A percentile compares a stretch with the other conserved stretches of the same genome.
Conservation (phyloP, 2,797 vertebrate genomes). For the Apodemus agrarius region DNA sequence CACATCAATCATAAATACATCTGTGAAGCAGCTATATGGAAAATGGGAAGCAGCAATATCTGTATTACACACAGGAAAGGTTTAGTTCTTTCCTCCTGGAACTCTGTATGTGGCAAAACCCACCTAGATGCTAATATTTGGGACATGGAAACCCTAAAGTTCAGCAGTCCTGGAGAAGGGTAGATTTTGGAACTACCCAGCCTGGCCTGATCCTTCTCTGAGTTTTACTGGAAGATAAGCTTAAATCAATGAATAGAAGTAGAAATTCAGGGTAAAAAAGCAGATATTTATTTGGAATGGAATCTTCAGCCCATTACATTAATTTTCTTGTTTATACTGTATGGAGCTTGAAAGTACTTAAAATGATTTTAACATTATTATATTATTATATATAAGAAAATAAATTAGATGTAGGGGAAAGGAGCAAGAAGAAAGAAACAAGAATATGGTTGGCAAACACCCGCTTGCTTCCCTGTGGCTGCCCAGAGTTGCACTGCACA, state of each 20-base stretch:
- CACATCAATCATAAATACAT: not conserved
- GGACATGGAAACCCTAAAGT: not conserved
- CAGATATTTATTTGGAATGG: constrained; percentile 44
- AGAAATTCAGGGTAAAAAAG: constrained; percentile 24
- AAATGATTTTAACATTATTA: constrained; percentile 15
- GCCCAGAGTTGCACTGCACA: not conserved
- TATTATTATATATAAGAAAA: constrained; percentile 49
- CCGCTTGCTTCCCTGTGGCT: constrained; percentile 12
- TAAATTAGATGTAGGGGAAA: constrained; percentile 47
- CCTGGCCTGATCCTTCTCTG: constrained; percentile 29
- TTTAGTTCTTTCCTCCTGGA: not conserved
- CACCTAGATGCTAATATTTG: not conserved
- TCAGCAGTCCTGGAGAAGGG: not conserved
- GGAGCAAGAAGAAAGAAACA: not conserved
- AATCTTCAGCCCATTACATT: not conserved
- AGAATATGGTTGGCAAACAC: constrained; percentile 3
- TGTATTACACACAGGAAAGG: not conserved
- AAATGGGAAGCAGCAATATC: not conserved
- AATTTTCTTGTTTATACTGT: constrained; percentile 32
- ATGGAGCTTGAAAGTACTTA: constrained; percentile 1
- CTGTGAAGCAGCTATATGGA: not conserved
- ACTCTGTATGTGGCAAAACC: not conserved
- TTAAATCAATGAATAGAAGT: constrained; percentile 12
- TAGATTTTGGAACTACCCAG: not conserved
- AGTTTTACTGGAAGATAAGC: not conserved